phyloP scores from a whole-genome alignment of 1,140 invertebrate species.

The Copidosoma floridanum region DNA sequence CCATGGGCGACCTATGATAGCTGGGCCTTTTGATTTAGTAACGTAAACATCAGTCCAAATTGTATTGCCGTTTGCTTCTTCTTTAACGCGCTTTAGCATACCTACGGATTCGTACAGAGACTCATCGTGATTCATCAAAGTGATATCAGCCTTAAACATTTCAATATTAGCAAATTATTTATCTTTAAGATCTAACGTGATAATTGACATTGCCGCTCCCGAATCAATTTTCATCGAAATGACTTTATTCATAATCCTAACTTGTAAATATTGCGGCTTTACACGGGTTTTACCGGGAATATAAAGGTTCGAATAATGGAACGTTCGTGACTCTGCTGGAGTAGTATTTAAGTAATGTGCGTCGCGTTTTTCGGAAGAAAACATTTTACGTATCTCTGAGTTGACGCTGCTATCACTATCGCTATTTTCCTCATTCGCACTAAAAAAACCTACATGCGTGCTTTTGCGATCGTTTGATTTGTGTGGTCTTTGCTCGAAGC shows the following conservation, averaged over 20 bases:
- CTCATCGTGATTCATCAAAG: not conserved
- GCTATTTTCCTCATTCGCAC: not conserved
- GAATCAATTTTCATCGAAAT: constrained; percentile 6
- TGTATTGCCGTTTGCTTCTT: not conserved
- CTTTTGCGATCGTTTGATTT: no score
- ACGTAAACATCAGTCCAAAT: constrained; percentile 24
- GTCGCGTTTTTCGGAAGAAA: no score
- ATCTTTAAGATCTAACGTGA: not conserved
- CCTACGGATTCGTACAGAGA: not conserved
- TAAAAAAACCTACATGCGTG: not conserved
- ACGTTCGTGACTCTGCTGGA: not conserved
- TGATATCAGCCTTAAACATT: not conserved
- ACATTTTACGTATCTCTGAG: not conserved
- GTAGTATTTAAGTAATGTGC: not conserved
- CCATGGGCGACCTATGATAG: not conserved
- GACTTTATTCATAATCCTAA: constrained; percentile 1
- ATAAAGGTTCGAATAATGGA: not conserved
- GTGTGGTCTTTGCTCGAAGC: not conserved
- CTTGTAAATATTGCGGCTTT: not conserved
- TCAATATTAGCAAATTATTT: not conserved
- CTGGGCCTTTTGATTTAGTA: not conserved
- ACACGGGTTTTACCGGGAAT: not conserved
- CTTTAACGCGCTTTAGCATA: constrained; percentile 5
- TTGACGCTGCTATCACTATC: not conserved
- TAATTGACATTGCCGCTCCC: not conserved